Base-by-base conservation (phyloP, 1,140 invertebrate species). In the Macrobrachium rosenbergii region DNA sequence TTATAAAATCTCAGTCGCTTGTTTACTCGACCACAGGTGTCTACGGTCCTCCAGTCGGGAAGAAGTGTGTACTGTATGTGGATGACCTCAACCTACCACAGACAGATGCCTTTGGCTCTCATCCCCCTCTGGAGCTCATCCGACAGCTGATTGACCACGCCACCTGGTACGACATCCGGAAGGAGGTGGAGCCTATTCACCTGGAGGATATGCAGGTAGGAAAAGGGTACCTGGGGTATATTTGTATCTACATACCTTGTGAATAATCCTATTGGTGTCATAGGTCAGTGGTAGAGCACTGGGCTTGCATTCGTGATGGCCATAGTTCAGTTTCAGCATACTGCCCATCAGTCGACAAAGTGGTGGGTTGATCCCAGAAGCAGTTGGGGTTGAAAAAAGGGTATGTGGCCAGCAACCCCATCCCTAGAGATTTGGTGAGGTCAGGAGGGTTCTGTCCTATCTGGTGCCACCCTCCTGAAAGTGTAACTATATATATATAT, bases 51-150 rank as follows among this genome's bases (percentile, higher is more conserved):
- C 96, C 97, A 0, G 94, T 98, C 21, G 97, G 97, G 2, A 98
- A 97, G 91, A 95, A 95, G 89, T 95, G 95, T 93, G 95, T 99
- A 17, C 94, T 98, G 43, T 99, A 99, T 92, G 96, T 99, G 7
- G 98, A 99, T 91, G 98, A 99, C 91, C 94, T 99, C 6, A 98
- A 97, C 89, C 97, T 98, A 96, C 97, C 97, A 0, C 92, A 96
- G 88, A 95, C 95, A 83, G 96, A 97, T 92, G 94, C 94, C 10
- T 98, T 97, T 45, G 88, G 88, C 11, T 89, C 89, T 1, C 89
- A 98, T 92, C 97, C 97, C 0, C 96, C 97, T 0, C 97, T 99
- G 75, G 98, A 99, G 92, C 92, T 99, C 28, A 91, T 99, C 2
- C 93, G 98, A 19, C 97, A 98, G 92, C 96, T 95, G 94, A 93